These are phyloP conservation scores for Mormyrops attenuatus DNA, from an alignment of 2,797 vertebrate species.

Conservation along the genomic window DNA sequence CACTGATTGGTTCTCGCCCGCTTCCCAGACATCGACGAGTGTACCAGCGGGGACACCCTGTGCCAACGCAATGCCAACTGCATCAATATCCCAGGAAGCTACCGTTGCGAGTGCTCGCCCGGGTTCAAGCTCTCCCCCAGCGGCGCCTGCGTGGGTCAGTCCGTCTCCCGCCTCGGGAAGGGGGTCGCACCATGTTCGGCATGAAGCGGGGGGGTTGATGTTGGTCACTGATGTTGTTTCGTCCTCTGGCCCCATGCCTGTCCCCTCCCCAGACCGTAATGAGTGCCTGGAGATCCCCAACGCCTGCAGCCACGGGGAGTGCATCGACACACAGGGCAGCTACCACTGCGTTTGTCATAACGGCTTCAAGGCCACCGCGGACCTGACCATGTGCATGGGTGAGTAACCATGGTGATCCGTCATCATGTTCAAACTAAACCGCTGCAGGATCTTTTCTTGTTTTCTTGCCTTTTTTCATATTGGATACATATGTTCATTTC, in stretches of 20 bases:
- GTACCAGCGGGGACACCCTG: constrained; percentile 77
- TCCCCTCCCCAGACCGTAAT: constrained; percentile 67
- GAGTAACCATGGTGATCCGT: constrained; percentile 34
- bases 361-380: constrained; percentile 78
- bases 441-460: background rate
- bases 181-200: background rate
- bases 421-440: background rate
- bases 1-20: constrained; percentile 40
- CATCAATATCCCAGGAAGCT: constrained; percentile 87
- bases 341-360: constrained; percentile 85
- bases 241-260: background rate
- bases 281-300: constrained; percentile 88
- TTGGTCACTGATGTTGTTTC: background rate
- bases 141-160: constrained; percentile 86
- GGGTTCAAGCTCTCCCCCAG: constrained; percentile 84
- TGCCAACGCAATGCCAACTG: constrained; percentile 85
- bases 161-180: constrained; percentile 14
- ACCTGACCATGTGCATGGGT: constrained; percentile 91
- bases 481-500: background rate
- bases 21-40: constrained; percentile 82
- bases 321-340: constrained; percentile 82
- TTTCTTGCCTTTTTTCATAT: background rate
- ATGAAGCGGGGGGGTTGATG: background rate
- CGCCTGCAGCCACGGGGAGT: constrained; percentile 84
- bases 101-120: constrained; percentile 78